Evolutionary conservation across 1,140 invertebrate species (phyloP), one percentile per base, ranked within the genome.

Genomic region (Drosophila athabasca): DNA sequence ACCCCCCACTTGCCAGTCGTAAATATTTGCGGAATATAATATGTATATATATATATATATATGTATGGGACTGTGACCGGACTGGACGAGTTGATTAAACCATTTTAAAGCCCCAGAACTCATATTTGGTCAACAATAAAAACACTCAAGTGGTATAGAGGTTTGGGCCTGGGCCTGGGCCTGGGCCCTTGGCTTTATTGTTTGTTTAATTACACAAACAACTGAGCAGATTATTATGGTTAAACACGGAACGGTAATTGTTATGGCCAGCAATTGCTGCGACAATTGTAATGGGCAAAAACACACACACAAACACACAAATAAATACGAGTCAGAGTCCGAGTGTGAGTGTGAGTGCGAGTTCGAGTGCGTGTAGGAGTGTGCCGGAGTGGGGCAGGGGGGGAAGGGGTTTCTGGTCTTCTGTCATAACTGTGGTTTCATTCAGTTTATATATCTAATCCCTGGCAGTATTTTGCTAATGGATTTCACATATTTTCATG

Each of bases 161-260:
- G 17, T 19, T 19, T 19, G 17, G 41, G 51, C 49, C 45, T 58
- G 9, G 35, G 51, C 49, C 45, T 58, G 9, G 35, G 3, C 11
- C 35, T 46, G 29, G 49, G 55, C 44, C 6, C 54, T 60, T 41
- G 67, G 67, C 51, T 78, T 84, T 84, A 88, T 82, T 85, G 76
- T 82, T 87, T 85, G 75, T 87, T 85, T 85, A 85, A 85, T 85
- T 87, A 87, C 82, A 76, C 82, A 88, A 85, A 85, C 76, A 85
- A 85, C 82, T 46, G 78, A 77, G 75, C 82, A 85, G 82, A 85
- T 85, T 85, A 85, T 85, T 85, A 85, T 87, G 82, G 82, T 85
- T 87, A 87, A 85, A 85, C 82, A 85, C 82, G 83, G 78, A 87
- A 82, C 78, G 79, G 82, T 85, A 85, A 87, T 78, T 82, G 82